Conservation (phyloP, 2,113 vertebrate species). For the Callithrix jacchus region DNA sequence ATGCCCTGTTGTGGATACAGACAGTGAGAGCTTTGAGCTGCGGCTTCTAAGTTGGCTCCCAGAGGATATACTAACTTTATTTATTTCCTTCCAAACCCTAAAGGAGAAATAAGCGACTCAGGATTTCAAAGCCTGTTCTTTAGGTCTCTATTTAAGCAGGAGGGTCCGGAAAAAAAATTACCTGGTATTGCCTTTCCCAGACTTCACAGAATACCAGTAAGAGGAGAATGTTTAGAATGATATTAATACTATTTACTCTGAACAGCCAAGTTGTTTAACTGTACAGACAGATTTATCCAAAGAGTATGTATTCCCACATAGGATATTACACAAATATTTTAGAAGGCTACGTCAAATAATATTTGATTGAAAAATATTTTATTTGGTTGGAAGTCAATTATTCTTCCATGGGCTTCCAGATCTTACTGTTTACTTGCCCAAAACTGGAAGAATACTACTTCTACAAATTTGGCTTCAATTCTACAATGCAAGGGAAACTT, state of each 20-base stretch:
- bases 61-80: conserved; percentile 68
- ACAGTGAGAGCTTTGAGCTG: conserved; percentile 72
- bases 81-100: conserved; percentile 79
- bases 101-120: conserved; percentile 78
- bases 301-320: conserved; percentile 72
- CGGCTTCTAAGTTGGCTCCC: conserved; percentile 62
- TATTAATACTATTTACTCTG: conserved; percentile 83
- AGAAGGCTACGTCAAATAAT: conserved; percentile 74
- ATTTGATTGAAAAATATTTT: conserved; percentile 76
- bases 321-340: conserved; percentile 77
- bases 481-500: neutral
- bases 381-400: conserved; percentile 76
- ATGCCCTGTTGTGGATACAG: conserved; percentile 56
- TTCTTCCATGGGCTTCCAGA: conserved; percentile 58
- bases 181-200: conserved; percentile 79
- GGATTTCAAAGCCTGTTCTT: conserved; percentile 81
- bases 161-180: conserved; percentile 78
- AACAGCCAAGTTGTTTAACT: conserved; percentile 70
- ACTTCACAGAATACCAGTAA: conserved; percentile 67
- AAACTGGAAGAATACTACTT: conserved; percentile 59
- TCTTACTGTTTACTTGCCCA: conserved; percentile 73
- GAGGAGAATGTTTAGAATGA: conserved; percentile 78
- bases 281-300: conserved; percentile 73
- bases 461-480: conserved; percentile 38
- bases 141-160: conserved; percentile 76